phyloP scores from a whole-genome alignment of 2,113 vertebrate genomes.

The Syngnathus typhle region DNA sequence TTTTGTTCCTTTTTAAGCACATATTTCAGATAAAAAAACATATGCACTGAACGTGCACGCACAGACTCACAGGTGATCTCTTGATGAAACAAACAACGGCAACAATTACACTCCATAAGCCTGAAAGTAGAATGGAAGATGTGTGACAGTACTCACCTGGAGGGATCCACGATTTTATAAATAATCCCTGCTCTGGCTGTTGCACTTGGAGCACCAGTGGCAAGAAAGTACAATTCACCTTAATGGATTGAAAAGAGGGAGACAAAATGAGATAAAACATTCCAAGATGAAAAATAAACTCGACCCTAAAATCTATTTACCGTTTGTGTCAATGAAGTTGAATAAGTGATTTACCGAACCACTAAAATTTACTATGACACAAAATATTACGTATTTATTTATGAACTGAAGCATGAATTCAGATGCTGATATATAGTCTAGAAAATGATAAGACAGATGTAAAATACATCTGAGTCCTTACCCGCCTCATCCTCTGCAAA shows the following conservation, averaged over 20 bases:
- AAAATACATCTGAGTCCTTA: conserved; percentile 38
- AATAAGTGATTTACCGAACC: too few relatives aligned
- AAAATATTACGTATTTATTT: too few relatives aligned
- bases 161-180: conserved; percentile 77
- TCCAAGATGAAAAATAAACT: background rate
- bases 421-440: too few relatives aligned
- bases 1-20: background rate
- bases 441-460: too few relatives aligned
- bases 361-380: too few relatives aligned
- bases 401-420: too few relatives aligned
- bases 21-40: background rate
- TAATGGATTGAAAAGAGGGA: conserved; percentile 7
- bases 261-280: background rate
- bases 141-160: conserved; percentile 56
- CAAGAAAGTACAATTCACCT: conserved; percentile 78
- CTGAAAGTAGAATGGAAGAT: background rate
- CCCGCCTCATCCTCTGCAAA: conserved; percentile 81
- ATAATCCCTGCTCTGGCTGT: conserved; percentile 65
- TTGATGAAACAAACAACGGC: background rate
- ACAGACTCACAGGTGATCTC: background rate
- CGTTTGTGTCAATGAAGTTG: background rate
- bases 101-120: background rate
- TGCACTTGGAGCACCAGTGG: conserved; percentile 70
- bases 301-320: background rate
- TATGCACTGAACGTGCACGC: background rate